Conservation (phyloP, 2,797 vertebrate genomes). For the Mallotus villosus region DNA sequence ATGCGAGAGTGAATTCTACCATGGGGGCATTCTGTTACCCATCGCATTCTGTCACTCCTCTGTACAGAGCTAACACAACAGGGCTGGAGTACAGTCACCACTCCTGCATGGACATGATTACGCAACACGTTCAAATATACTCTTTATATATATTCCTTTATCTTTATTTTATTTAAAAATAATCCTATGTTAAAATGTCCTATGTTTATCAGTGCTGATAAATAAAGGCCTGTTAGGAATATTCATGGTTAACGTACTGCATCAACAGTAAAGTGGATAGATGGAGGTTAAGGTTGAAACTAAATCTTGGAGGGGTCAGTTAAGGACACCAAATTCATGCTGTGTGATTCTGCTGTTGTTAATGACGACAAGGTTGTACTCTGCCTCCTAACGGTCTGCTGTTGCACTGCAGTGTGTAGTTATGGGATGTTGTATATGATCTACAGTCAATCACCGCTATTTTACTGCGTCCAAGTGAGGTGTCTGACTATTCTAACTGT, state of each 20-base stretch:
- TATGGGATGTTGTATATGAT: too few species aligned
- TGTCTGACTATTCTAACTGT: too few species aligned
- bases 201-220: not conserved
- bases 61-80: not conserved
- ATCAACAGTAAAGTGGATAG: too few species aligned
- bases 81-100: not conserved
- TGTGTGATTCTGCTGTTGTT: not conserved
- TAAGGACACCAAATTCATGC: not conserved
- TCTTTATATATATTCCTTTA: not conserved
- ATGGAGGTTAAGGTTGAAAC: too few species aligned
- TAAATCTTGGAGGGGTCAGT: not conserved
- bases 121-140: not conserved
- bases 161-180: too few species aligned
- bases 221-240: too few species aligned
- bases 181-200: too few species aligned
- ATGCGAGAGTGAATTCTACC: not conserved
- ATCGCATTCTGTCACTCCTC: too few species aligned
- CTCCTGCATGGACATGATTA: not conserved
- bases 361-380: not conserved
- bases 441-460: too few species aligned
- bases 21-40: slow-evolving; percentile 5
- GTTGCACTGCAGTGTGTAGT: not conserved
- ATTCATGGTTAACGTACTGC: too few species aligned
- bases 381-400: not conserved
- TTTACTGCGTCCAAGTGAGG: too few species aligned